Conservation (phyloP, 2,888 invertebrate species). For the Coecobrya sp. region DNA sequence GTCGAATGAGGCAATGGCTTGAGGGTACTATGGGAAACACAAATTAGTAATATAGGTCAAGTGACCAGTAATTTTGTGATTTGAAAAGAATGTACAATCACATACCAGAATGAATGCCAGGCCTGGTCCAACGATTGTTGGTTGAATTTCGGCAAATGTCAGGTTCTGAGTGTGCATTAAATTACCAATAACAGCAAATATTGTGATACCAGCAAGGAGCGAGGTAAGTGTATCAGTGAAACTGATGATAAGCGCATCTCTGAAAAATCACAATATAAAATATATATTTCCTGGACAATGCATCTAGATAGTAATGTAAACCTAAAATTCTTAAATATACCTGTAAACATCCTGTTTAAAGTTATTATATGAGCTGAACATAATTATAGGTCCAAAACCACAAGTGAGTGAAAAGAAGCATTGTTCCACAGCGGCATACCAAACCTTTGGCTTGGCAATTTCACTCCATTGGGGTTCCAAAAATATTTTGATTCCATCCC, state of each 20-base stretch:
- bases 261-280: conserved; percentile 87
- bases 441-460: conserved; percentile 91
- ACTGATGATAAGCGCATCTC: conserved; percentile 94
- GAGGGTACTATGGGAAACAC: conserved; percentile 93
- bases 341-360: conserved; percentile 92
- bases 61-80: conserved; percentile 89
- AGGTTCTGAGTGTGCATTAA: conserved; percentile 89
- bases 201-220: conserved; percentile 93
- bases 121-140: conserved; percentile 92
- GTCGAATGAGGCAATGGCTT: conserved; percentile 93
- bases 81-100: not conserved
- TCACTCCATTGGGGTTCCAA: conserved; percentile 93
- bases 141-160: not conserved
- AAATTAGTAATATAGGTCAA: conserved; percentile 91
- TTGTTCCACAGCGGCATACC: conserved; percentile 93
- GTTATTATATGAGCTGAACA: conserved; percentile 93
- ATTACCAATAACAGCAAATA: conserved; percentile 91
- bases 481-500: conserved; percentile 92
- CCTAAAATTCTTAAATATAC: conserved; percentile 87
- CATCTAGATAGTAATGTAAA: not conserved
- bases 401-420: conserved; percentile 93
- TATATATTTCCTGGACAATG: not conserved
- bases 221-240: conserved; percentile 94
- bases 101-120: conserved; percentile 92
- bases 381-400: conserved; percentile 92